Conservation (phyloP, 2,797 vertebrate genomes). For the Sebastes matsubarae region DNA sequence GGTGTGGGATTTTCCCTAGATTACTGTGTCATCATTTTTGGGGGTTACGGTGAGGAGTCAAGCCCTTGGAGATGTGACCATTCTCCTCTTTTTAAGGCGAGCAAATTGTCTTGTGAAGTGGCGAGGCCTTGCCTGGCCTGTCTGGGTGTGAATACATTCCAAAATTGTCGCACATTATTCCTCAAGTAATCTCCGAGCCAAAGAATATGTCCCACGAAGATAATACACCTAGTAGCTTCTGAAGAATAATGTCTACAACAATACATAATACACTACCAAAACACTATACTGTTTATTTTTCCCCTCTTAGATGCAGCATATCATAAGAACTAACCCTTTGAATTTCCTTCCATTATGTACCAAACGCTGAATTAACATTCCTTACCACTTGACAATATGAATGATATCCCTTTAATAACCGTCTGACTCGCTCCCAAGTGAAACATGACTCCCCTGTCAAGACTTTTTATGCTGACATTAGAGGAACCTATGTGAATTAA, state of each 20-base stretch:
- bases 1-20: constrained; percentile 51
- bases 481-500: constrained; percentile 70
- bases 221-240: not conserved
- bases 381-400: constrained; percentile 56
- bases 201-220: not conserved
- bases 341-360: not conserved
- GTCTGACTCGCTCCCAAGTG: constrained; percentile 46
- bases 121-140: constrained; percentile 9
- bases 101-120: constrained; percentile 61
- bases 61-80: constrained; percentile 75
- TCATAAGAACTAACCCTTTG: not conserved
- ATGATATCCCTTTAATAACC: constrained; percentile 61
- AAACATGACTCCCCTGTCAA: constrained; percentile 60
- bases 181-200: constrained; percentile 19
- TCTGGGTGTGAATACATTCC: constrained; percentile 25
- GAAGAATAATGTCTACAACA: constrained; percentile 1
- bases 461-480: constrained; percentile 67
- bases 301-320: not conserved
- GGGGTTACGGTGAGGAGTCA: constrained; percentile 64
- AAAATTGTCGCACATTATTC: constrained; percentile 28
- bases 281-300: not conserved
- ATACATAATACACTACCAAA: not conserved
- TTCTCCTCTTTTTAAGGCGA: constrained; percentile 59
- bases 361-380: constrained; percentile 57
- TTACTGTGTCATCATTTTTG: constrained; percentile 75